A percentile compares a stretch with the other conserved stretches of the same genome.
These are phyloP conservation scores for Phycodurus eques DNA, from an alignment of 2,113 vertebrate genomes.

Conservation along the genomic window DNA sequence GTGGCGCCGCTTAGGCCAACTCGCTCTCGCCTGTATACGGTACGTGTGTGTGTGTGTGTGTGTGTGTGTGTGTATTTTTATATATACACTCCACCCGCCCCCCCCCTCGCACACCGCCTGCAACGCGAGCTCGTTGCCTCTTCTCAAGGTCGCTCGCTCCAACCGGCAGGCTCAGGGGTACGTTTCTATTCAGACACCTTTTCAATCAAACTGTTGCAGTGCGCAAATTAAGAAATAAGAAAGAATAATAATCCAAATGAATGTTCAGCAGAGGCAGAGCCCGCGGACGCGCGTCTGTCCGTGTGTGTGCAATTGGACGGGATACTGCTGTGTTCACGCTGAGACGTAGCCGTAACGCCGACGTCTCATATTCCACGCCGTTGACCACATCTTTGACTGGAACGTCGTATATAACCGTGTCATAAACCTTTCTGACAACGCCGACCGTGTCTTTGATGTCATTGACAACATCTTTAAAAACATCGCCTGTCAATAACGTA, in stretches of 20 bases:
- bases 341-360: too few relatives aligned
- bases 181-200: background rate
- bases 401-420: background rate
- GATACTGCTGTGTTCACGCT: background rate
- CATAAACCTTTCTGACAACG: background rate
- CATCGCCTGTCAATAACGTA: too few relatives aligned
- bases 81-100: slow-evolving; percentile 1
- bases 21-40: background rate
- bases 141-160: slow-evolving; percentile 51
- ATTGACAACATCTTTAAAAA: background rate
- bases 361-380: too few relatives aligned
- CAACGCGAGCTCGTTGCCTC: slow-evolving; percentile 29
- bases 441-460: background rate
- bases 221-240: background rate
- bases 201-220: background rate
- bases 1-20: background rate
- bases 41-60: slow-evolving; percentile 14
- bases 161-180: slow-evolving; percentile 21
- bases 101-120: background rate
- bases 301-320: background rate
- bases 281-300: background rate
- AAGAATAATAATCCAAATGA: background rate
- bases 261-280: background rate
- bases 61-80: slow-evolving; percentile 23
- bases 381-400: too few relatives aligned